phyloP scores from a whole-genome alignment of 2,113 vertebrate genomes.

The Trematocara zebra region DNA sequence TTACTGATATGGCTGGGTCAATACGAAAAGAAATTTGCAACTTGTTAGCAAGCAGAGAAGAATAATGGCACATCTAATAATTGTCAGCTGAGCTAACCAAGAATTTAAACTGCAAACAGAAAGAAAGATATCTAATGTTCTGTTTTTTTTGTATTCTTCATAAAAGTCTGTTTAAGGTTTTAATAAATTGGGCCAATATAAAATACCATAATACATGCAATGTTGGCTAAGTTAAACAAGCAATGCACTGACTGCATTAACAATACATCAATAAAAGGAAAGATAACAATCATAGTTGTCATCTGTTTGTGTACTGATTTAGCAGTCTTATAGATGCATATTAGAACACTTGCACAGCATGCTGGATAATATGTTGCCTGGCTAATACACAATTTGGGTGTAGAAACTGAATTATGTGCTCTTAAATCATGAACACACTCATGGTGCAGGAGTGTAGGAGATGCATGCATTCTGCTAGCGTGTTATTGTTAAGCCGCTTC shows the following conservation, averaged over 20 bases:
- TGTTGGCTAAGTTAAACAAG: neutral
- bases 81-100: neutral
- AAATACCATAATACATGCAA: neutral
- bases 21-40: neutral
- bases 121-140: neutral
- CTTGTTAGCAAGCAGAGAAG: neutral
- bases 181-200: neutral
- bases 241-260: neutral
- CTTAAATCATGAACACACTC: neutral
- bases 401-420: neutral
- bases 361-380: neutral
- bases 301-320: neutral
- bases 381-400: neutral
- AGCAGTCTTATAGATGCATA: neutral
- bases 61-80: neutral
- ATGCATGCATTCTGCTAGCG: neutral
- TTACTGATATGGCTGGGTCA: slow-evolving; percentile 22
- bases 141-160: neutral
- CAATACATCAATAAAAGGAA: neutral
- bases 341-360: neutral
- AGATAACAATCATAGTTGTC: neutral
- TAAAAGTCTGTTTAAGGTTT: neutral
- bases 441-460: neutral
- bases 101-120: neutral
- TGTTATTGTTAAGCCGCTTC: neutral